Evolutionary conservation across 2,797 vertebrate genomes (phyloP), one percentile per base, ranked within the genome.

Genomic region (Cyprinella venusta): DNA sequence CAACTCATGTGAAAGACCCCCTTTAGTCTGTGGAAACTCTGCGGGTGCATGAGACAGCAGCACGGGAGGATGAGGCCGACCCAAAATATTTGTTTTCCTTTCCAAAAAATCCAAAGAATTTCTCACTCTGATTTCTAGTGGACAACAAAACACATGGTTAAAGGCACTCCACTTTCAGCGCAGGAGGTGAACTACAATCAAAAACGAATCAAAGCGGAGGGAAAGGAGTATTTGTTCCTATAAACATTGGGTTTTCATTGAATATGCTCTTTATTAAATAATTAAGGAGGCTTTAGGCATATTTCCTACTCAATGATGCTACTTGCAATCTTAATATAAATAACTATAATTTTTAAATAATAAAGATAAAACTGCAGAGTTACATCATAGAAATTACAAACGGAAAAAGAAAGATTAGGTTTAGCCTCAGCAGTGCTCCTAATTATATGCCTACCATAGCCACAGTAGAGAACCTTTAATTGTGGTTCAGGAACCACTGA

Each of bases 401-500:
- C 38, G 82, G 78, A 85, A 88, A 85, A 86, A 79, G 45, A 85
- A 59, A 87, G 87, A 85, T 68, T 84, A 24, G n/a, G 61, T 84
- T 82, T 84, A 70, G 74, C 52, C 71, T 56, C 38, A 80, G 83
- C 83, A 69, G 16, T 40, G 45, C 45, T 63, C 15, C 59, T 80
- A 85, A 79, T 85, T 85, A 76, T 26, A 75, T 80, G 64, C 50
- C 36, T 76, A 18, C 71, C 68, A 75, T 70, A 77, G 54, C 85
- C 70, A 85, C 76, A 85, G 83, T 79, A 56, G n/a, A 70, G 79
- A 52, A 45, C 81, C 88, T 89, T 83, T 86, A 86, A 87, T 86
- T 89, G 81, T 82, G 81, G 85, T 77, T 86, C 18, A 78, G 59
- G 26, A 86, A 80, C 85, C 79, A n/a, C 79, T 80, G 85, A 84